Base-by-base conservation (phyloP, 1,140 invertebrate genomes). In the Tetramorium simillimum region DNA sequence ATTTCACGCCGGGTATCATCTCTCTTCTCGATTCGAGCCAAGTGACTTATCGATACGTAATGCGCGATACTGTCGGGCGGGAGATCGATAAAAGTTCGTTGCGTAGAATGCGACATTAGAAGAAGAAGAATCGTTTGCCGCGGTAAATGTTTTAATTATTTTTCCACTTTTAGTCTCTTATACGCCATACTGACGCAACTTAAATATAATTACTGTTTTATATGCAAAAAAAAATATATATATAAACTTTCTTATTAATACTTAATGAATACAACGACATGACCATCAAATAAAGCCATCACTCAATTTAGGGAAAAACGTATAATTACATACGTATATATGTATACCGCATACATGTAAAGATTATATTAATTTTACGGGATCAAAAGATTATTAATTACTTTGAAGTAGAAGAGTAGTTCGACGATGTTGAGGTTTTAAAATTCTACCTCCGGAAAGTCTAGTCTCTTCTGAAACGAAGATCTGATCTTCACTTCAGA, bases 31-130 rank as follows among this genome's bases (percentile, higher is more conserved):
- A 21, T 16, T 37, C 67, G 24, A 53, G 46, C 33, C 28, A 28
- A 58, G 24, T 82, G 65, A 69, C 76, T 80, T 69, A 80, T 80
- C 63, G 77, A 80, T 80, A 80, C 63, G 63, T 80, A 80, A 80
- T 33, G 28, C 37, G 78, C 5, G 78, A 82, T 72, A 82, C 49
- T 7, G 49, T 24, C 46, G 18, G 43, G 28, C 33, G 24, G 46
- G 58, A 77, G 40, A 21, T 43, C n/a, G 78, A 72, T 56, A 70
- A 56, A 28, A 72, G 28, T 81, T 58, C 21, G 49, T 58, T 28
- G 49, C 65, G 5, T 56, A 9, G 78, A 72, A 56, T 43, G 78
- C n/a, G 43, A 72, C 51, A 7, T 43, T 40, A 24, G 18, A 3
- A 7, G 6, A 51, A 10, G 43, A 67, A 40, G 37, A 28, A 51